Percentiles rank a stretch among this genome's conserved stretches.
Evolutionary conservation across 2,113 vertebrate genomes (phyloP).

Genomic region (Mesitornis unicolor): DNA sequence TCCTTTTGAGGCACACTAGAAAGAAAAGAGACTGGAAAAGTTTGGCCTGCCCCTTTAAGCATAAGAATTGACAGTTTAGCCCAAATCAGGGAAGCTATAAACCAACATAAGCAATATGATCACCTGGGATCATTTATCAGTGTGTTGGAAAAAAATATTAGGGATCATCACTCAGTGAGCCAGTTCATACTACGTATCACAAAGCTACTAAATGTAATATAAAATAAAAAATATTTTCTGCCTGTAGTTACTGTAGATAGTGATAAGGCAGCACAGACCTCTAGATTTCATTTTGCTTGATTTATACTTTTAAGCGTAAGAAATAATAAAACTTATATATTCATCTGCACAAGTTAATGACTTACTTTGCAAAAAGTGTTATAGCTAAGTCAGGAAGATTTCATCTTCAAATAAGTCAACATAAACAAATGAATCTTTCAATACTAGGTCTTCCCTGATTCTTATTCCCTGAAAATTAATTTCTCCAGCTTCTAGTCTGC

Average conservation of each 20-base stretch:
- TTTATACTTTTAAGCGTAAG: background rate
- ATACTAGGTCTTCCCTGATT: background rate
- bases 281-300: background rate
- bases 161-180: background rate
- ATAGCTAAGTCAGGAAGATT: background rate
- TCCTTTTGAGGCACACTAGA: background rate
- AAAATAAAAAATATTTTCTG: background rate
- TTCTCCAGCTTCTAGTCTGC: background rate
- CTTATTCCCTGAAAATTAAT: background rate
- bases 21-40: background rate
- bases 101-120: background rate
- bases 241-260: background rate
- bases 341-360: background rate
- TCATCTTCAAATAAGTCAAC: background rate
- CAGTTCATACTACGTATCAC: background rate
- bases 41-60: background rate
- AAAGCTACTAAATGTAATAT: background rate
- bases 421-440: background rate
- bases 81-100: background rate
- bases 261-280: background rate
- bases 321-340: background rate
- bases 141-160: background rate
- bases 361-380: background rate
- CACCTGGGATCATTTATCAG: background rate
- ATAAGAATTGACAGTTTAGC: background rate